These are phyloP conservation scores for Hymenopus coronatus DNA, from an alignment of 2,888 invertebrate genomes.

Conservation along the genomic window DNA sequence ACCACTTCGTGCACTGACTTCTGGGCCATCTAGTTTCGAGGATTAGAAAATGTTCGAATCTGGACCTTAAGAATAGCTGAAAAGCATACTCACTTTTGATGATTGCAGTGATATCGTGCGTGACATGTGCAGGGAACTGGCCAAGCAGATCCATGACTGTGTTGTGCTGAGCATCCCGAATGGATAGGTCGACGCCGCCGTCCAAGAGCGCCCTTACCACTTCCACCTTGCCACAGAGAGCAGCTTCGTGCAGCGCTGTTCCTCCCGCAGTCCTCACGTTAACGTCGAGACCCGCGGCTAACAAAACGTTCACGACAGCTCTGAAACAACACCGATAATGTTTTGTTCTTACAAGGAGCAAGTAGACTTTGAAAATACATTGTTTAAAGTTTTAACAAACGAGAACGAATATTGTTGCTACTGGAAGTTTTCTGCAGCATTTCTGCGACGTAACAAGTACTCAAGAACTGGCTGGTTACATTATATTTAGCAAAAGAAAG, in stretches of 20 bases:
- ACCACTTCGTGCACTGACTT: no score
- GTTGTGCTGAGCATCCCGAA: slow-evolving; percentile 73
- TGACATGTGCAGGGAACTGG: slow-evolving; percentile 85
- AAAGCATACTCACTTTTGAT: slow-evolving; percentile 67
- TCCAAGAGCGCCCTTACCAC: slow-evolving; percentile 80
- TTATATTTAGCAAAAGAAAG: no score
- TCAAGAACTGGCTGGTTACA: no score
- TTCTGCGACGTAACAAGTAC: no score
- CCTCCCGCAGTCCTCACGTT: slow-evolving; percentile 83
- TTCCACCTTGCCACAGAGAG: slow-evolving; percentile 84
- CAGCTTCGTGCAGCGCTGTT: slow-evolving; percentile 91
- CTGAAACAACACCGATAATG: slow-evolving; percentile 46
- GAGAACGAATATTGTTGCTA: no score
- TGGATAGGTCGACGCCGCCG: slow-evolving; percentile 76
- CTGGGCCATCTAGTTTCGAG: no score
- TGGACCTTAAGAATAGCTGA: no score
- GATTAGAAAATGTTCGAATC: no score
- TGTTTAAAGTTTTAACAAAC: no score
- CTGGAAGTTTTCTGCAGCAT: no score
- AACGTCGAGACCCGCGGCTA: slow-evolving; percentile 83
- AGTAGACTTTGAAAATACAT: no score
- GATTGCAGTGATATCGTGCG: slow-evolving; percentile 80
- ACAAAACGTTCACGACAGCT: slow-evolving; percentile 76
- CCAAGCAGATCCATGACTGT: slow-evolving; percentile 84
- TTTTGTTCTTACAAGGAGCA: not conserved